Evolutionary conservation across 2,888 invertebrate genomes (phyloP), one percentile per base, ranked within the genome.

Genomic region (Exephanes ischioxanthus): DNA sequence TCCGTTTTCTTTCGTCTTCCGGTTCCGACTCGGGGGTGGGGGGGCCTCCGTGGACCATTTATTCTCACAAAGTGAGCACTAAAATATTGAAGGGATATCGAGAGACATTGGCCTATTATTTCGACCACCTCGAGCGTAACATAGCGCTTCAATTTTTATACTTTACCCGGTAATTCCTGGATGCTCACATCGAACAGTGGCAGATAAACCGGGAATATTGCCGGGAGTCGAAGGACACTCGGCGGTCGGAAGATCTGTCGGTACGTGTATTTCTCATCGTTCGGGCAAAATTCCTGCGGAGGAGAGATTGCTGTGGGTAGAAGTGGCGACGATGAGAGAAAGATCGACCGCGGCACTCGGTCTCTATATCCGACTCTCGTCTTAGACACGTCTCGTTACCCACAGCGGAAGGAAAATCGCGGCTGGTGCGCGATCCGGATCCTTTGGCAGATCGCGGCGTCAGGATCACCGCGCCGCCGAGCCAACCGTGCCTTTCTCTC

Each of bases 391-490:
- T 48, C 30, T 75, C 75, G 75, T 78, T 85, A 78, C 78, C 63
- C 73, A 51, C 53, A 22, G 63, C 16, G 73, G 78, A 37, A 11
- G 37, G 63, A 71, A 77, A 61, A 55, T 66, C 72, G 51, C 19
- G 45, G 22, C 58, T 82, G 63, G 76, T 76, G 30, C 41, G 79
- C 63, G 63, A 55, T 72, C n/a, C 66, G 61, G 61, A 61, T 79
- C 75, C 79, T 82, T 82, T 82, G 85, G 66, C 41, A 58, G 63
- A 51, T 78, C 51, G 75, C 70, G 66, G 26, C 53, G 70, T 48
- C 67, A 22, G 16, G 30, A 83, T 37, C 67, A 71, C 76, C 67
- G 41, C 63, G 30, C 30, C 14, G 6, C 63, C 33, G 51, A 63
- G 70, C 79, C 22, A 84, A 80, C 66, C 55, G 48, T 51, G 53